Evolutionary conservation across 2,888 invertebrate species (phyloP).

Genomic region (Catonia carolina): DNA sequence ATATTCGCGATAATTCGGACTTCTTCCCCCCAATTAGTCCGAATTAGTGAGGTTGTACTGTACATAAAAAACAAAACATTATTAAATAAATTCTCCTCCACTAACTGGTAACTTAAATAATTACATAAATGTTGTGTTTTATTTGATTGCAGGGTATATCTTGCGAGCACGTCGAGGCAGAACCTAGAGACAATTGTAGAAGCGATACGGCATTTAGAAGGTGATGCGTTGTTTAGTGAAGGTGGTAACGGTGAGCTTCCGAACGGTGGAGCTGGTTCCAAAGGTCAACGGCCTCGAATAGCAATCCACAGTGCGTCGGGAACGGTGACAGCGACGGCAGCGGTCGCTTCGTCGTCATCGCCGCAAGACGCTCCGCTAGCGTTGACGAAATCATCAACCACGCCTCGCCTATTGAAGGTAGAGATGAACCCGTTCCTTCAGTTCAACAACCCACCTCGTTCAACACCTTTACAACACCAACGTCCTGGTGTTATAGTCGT

Average conservation of each 20-base stretch:
- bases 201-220: constrained; percentile 95
- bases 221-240: constrained; percentile 87
- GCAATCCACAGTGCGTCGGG: neutral
- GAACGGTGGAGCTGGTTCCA: constrained; percentile 28
- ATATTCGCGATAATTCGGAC: too few relatives aligned
- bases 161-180: constrained; percentile 75
- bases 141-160: constrained; percentile 48
- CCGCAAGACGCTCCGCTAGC: constrained; percentile 50
- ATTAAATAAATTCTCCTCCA: too few relatives aligned
- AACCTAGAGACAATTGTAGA: constrained; percentile 98
- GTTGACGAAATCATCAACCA: constrained; percentile 44
- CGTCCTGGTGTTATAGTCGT: constrained; percentile 88
- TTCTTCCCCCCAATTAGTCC: too few relatives aligned
- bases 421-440: constrained; percentile 55
- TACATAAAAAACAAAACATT: too few relatives aligned
- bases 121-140: too few relatives aligned
- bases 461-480: constrained; percentile 56
- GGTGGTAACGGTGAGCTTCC: constrained; percentile 39
- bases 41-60: too few relatives aligned
- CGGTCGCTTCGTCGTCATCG: neutral
- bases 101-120: too few relatives aligned
- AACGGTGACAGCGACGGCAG: neutral
- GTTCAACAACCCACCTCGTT: constrained; percentile 43
- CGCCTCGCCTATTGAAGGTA: constrained; percentile 38
- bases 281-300: neutral